Evolutionary conservation across 2,797 vertebrate species (phyloP).

Genomic region (Platyrinchus mystaceus): DNA sequence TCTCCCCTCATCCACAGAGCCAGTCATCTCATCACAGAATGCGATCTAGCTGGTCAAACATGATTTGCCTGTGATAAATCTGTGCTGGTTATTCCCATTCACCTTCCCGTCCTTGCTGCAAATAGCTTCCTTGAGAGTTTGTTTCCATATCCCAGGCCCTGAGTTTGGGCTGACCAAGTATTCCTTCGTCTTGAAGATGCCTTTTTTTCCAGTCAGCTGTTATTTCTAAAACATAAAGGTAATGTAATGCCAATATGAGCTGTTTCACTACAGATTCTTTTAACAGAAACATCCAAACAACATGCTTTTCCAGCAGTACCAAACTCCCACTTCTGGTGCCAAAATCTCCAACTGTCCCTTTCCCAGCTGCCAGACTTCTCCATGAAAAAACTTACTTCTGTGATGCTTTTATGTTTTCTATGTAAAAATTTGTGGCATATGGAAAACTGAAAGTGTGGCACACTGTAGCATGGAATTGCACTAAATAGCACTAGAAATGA

Average conservation of each 20-base stretch:
- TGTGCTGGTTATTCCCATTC: neutral
- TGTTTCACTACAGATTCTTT: slow-evolving; percentile 1
- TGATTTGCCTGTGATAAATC: neutral
- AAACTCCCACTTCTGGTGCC: slow-evolving; percentile 4
- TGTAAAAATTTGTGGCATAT: neutral
- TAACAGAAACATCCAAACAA: slow-evolving; percentile 7
- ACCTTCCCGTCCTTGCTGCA: neutral
- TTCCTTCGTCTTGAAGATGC: neutral
- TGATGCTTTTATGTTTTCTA: neutral
- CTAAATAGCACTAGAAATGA: neutral
- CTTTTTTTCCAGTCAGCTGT: neutral
- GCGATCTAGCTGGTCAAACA: neutral
- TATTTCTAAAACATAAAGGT: neutral
- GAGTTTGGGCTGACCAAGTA: neutral
- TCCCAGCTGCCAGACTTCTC: neutral
- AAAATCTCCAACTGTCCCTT: slow-evolving; percentile 47
- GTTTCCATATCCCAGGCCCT: neutral
- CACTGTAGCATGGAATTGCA: neutral
- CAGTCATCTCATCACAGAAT: neutral
- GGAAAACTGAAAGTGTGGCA: neutral
- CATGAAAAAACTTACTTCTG: neutral
- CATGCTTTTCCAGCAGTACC: neutral
- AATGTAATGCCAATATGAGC: neutral
- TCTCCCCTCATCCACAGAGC: neutral
- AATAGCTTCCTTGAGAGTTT: neutral